Conservation (phyloP, 1,140 invertebrate species). For the Pectinophora gossypiella region DNA sequence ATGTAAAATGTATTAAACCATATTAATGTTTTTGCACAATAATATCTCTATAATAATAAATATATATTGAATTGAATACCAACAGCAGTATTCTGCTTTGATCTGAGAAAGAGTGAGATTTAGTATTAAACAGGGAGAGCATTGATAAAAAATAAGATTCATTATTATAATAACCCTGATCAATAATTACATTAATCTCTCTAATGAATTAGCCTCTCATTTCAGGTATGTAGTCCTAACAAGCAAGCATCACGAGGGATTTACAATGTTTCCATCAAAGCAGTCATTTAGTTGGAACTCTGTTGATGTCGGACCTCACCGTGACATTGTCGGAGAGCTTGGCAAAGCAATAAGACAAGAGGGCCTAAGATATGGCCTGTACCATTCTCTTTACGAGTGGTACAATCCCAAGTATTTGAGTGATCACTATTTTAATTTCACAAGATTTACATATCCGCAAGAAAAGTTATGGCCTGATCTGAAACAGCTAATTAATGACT, state of each 20-base stretch:
- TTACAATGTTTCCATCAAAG: constrained; percentile 91
- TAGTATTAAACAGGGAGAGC: too few species aligned
- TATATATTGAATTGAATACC: too few species aligned
- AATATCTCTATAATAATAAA: too few species aligned
- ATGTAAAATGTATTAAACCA: too few species aligned
- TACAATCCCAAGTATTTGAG: constrained; percentile 89
- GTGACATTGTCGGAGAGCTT: constrained; percentile 88
- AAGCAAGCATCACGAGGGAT: constrained; percentile 96
- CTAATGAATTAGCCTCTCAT: too few species aligned
- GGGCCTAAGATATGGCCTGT: constrained; percentile 89
- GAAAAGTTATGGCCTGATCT: constrained; percentile 86
- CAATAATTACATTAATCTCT: too few species aligned
- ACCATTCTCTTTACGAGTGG: constrained; percentile 95
- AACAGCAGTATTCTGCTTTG: too few species aligned
- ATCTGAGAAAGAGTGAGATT: too few species aligned
- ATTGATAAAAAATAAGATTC: too few species aligned
- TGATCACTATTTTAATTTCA: constrained; percentile 83
- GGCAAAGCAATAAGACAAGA: constrained; percentile 80
- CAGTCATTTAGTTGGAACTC: constrained; percentile 94
- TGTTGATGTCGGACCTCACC: constrained; percentile 88
- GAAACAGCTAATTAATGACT: constrained; percentile 83
- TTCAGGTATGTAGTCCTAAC: constrained; percentile 91
- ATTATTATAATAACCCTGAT: too few species aligned
- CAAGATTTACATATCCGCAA: constrained; percentile 80
- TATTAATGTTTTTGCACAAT: too few species aligned